Evolutionary conservation across 2,888 invertebrate genomes (phyloP).

Genomic region (Apamea monoglypha): DNA sequence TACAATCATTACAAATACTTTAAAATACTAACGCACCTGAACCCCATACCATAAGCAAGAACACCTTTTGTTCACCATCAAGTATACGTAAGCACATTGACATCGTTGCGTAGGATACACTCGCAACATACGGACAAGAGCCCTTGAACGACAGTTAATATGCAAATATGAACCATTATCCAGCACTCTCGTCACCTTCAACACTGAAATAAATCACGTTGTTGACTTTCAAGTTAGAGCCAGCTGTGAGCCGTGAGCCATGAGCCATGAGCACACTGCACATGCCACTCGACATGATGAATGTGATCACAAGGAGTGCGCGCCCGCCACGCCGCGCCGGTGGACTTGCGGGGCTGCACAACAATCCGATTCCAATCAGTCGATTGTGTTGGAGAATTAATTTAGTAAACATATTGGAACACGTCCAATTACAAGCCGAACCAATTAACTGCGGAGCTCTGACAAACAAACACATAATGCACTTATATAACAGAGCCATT

Average conservation of each 20-base stretch:
- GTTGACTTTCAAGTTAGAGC: slow-evolving; percentile 17
- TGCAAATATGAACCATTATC: slow-evolving; percentile 32
- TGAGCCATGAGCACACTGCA: not conserved
- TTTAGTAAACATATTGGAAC: slow-evolving; percentile 63
- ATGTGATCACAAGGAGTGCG: not conserved
- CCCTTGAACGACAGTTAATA: slow-evolving; percentile 36
- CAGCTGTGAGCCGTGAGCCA: not conserved
- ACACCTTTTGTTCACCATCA: slow-evolving; percentile 2
- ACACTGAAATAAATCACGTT: slow-evolving; percentile 27
- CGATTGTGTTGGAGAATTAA: slow-evolving; percentile 54
- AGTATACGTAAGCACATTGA: slow-evolving; percentile 25
- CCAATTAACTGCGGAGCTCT: slow-evolving; percentile 54
- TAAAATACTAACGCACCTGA: not conserved
- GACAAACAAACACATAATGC: slow-evolving; percentile 44
- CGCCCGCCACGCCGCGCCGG: not conserved
- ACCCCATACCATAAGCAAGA: not conserved
- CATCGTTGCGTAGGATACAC: slow-evolving; percentile 17
- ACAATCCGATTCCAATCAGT: slow-evolving; percentile 47
- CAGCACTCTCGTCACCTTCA: slow-evolving; percentile 21
- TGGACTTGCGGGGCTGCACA: not conserved
- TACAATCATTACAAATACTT: not conserved
- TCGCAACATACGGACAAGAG: slow-evolving; percentile 3
- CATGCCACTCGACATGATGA: not conserved
- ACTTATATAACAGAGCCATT: slow-evolving; percentile 24
- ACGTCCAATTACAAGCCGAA: slow-evolving; percentile 57